Conservation (phyloP, 1,140 invertebrate genomes). For the Sminthurides bifidus region DNA sequence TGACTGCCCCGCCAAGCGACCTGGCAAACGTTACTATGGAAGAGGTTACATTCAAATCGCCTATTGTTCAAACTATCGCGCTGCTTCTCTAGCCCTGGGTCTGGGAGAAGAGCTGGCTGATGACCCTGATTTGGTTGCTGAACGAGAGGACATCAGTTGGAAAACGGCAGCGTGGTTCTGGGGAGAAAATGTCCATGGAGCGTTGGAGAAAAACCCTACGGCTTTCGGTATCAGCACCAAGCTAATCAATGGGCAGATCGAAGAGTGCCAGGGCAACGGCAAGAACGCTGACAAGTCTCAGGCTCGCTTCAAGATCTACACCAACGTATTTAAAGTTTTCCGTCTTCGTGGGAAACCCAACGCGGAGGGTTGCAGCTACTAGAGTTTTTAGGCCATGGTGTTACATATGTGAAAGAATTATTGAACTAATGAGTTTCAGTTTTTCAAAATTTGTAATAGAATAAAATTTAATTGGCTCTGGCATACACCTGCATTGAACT, state of each 20-base stretch:
- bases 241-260: constrained; percentile 3
- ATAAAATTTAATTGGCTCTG: too few species aligned
- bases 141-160: constrained; percentile 11
- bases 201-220: too few species aligned
- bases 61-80: constrained; percentile 19
- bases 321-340: background rate
- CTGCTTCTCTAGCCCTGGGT: constrained; percentile 10
- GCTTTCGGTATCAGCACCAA: constrained; percentile 8
- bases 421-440: too few species aligned
- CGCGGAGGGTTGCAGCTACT: background rate
- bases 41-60: constrained; percentile 18
- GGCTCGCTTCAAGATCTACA: background rate
- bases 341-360: background rate
- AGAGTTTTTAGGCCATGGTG: too few species aligned
- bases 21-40: constrained; percentile 18
- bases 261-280: background rate
- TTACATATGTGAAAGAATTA: too few species aligned
- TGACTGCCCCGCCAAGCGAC: background rate
- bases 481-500: too few species aligned
- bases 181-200: constrained; percentile 17
- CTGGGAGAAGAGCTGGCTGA: constrained; percentile 8
- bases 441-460: too few species aligned
- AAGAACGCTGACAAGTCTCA: background rate
- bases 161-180: constrained; percentile 18
- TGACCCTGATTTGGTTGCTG: constrained; percentile 13